phyloP scores from a whole-genome alignment of 1,140 invertebrate species.

The Papilio xuthus region DNA sequence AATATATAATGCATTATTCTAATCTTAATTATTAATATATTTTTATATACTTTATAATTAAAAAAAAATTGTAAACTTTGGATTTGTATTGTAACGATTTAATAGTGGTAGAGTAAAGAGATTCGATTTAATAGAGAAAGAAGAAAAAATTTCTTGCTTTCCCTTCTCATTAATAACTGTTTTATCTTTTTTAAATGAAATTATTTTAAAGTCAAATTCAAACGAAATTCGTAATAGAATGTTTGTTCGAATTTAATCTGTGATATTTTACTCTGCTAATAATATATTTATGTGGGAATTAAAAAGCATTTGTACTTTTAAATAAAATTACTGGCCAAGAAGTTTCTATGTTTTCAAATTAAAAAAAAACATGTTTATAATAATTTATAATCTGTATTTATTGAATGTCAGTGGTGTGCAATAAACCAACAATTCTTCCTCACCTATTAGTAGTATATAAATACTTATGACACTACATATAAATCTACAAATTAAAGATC shows the following conservation, averaged over 20 bases:
- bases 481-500: constrained; percentile 49
- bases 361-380: background rate
- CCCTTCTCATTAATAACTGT: no score
- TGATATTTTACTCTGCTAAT: background rate
- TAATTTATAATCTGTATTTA: constrained; percentile 17
- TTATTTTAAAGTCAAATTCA: no score
- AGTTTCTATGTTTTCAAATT: background rate
- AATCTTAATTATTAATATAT: constrained; percentile 13
- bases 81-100: background rate
- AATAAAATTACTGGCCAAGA: constrained; percentile 31
- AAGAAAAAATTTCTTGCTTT: background rate
- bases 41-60: constrained; percentile 3
- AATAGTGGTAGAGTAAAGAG: background rate
- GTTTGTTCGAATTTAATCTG: background rate
- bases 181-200: no score
- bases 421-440: background rate
- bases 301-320: constrained; percentile 41
- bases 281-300: background rate
- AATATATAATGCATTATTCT: background rate
- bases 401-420: constrained; percentile 3
- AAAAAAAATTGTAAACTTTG: background rate
- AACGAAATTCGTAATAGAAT: no score
- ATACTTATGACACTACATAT: constrained; percentile 23
- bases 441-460: background rate
- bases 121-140: background rate